phyloP scores from a whole-genome alignment of 2,888 invertebrate species.

The Tanypteryx hageni region DNA sequence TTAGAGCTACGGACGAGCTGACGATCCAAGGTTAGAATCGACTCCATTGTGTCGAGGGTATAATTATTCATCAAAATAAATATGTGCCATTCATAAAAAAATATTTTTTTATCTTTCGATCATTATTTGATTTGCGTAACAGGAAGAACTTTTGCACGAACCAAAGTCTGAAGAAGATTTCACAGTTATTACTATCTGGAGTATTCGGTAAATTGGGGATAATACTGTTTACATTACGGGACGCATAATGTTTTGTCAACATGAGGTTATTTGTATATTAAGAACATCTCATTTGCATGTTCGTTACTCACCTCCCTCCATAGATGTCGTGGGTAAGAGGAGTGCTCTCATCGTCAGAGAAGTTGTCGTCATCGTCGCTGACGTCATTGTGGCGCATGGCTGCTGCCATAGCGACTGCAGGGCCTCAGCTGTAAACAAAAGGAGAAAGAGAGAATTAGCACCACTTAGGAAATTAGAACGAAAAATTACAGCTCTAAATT shows the following conservation, averaged over 20 bases:
- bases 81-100: too few species aligned
- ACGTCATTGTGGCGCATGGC: constrained; percentile 77
- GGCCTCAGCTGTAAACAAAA: not conserved
- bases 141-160: too few species aligned
- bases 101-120: too few species aligned
- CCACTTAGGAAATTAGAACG: not conserved
- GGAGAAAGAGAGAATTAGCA: not conserved
- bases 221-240: not conserved
- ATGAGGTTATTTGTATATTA: not conserved
- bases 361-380: constrained; percentile 82
- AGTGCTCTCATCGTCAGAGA: constrained; percentile 91
- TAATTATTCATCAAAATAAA: too few species aligned
- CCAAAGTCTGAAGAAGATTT: too few species aligned
- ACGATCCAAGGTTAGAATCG: too few species aligned
- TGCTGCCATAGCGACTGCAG: constrained; percentile 79
- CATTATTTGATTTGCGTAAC: too few species aligned
- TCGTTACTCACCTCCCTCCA: constrained; percentile 86
- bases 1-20: too few species aligned
- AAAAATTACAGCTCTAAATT: too few species aligned
- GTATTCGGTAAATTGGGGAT: not conserved
- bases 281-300: constrained; percentile 1
- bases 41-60: too few species aligned
- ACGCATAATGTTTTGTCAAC: not conserved
- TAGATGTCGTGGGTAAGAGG: constrained; percentile 93
- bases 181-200: too few species aligned